Conservation (phyloP, 1,140 invertebrate genomes). For the Plectrocnemia conspersa region DNA sequence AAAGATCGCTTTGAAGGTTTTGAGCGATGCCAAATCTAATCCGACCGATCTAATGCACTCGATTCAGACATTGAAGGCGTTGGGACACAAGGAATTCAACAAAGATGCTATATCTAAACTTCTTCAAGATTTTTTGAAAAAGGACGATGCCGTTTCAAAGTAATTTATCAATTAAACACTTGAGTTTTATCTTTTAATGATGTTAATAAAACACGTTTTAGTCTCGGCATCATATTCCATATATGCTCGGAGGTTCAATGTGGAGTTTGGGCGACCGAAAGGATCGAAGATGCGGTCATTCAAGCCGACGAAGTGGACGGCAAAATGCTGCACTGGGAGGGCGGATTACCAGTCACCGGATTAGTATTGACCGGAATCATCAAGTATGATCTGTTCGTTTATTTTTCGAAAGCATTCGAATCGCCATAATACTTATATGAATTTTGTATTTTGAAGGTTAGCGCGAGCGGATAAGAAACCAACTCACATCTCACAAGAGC, state of each 20-base stretch:
- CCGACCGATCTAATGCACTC: conserved; percentile 45
- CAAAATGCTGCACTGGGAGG: conserved; percentile 86
- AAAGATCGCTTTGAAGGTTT: conserved; percentile 35
- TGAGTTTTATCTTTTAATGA: background rate
- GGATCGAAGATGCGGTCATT: conserved; percentile 85
- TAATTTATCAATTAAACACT: conserved; percentile 37
- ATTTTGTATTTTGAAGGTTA: conserved; percentile 56
- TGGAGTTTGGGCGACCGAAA: conserved; percentile 65
- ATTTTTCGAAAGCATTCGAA: background rate
- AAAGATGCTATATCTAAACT: conserved; percentile 60
- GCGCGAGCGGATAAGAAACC: conserved; percentile 65
- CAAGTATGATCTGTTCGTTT: conserved; percentile 36
- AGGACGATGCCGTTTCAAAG: conserved; percentile 71
- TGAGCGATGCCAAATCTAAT: conserved; percentile 44
- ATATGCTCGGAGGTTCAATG: conserved; percentile 66
- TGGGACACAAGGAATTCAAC: conserved; percentile 43
- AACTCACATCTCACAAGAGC: conserved; percentile 67
- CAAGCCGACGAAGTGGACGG: conserved; percentile 94
- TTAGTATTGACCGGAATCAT: conserved; percentile 48
- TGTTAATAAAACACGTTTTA: conserved; percentile 42
- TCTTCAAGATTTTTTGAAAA: conserved; percentile 65
- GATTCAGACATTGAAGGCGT: conserved; percentile 43
- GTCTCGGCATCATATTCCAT: conserved; percentile 79
- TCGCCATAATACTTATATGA: background rate
- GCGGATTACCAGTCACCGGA: conserved; percentile 65